A percentile compares a stretch with the other conserved stretches of the same genome.
Conservation (phyloP, 2,113 vertebrate genomes). For the Synodontis membranacea region DNA sequence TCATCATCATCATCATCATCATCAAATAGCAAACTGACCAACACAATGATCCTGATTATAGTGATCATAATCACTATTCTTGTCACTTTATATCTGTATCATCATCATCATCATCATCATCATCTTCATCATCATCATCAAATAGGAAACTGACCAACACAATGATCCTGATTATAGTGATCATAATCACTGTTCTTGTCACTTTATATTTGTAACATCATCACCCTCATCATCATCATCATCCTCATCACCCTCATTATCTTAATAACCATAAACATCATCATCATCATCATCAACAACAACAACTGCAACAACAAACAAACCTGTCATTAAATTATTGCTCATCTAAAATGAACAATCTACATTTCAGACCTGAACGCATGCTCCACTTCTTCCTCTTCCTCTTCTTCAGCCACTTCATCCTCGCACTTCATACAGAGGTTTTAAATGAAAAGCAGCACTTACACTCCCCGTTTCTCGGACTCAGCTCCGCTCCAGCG, state of each 20-base stretch:
- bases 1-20: background rate
- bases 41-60: background rate
- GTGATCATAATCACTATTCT: background rate
- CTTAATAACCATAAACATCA: background rate
- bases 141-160: background rate
- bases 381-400: background rate
- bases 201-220: background rate
- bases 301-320: background rate
- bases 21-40: background rate
- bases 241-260: background rate
- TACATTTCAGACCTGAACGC: background rate
- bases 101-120: background rate
- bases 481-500: constrained; percentile 77
- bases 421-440: background rate
- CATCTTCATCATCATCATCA: background rate
- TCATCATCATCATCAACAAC: background rate
- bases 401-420: background rate
- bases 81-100: background rate
- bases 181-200: background rate
- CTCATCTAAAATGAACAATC: background rate
- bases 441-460: constrained; percentile 3
- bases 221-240: background rate
- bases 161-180: background rate
- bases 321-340: background rate
- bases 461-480: constrained; percentile 81